Base-by-base conservation (phyloP, 2,888 invertebrate species). In the Epistrophe grossulariae region DNA sequence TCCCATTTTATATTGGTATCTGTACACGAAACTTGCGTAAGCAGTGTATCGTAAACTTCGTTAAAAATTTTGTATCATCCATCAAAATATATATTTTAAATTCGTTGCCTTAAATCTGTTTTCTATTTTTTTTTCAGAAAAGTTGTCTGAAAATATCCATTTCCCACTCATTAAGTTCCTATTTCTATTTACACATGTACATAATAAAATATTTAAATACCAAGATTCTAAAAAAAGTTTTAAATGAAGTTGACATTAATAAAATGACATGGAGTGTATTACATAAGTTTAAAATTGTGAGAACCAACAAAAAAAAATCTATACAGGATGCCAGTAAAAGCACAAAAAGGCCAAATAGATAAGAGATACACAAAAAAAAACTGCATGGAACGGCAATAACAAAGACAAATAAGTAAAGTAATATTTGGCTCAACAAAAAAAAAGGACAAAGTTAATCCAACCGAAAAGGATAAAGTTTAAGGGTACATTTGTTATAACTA, bases 401-500 rank as follows among this genome's bases (percentile, higher is more conserved):
- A 64, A 35, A 35, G 31, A 40, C 40, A 19, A 24, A 17, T 60
- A 48, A 17, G n/a, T 59, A n/a, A n/a, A n/a, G n/a, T n/a, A n/a
- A 38, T 31, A 17, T 60, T 38, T 38, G 11, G 17, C 6, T 19
- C 40, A 68, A 59, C 43, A 28, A 24, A 38, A 17, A 17, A 40
- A 62, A 40, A 60, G 17, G 19, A 2, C 40, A 70, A 55, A 38
- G n/a, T 43, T 13, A 62, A 78, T 31, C 38, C 40, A 78, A 31
- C 28, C 19, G 15, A 15, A 11, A 79, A 57, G 55, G 62, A 48
- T 62, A 35, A 64, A 72, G 55, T 31, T 60, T 55, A 45, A 79
- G 38, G 24, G 57, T 13, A 43, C 24, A n/a, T 17, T 45, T 24
- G 38, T 11, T 17, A 15, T 45, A 48, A 17, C 6, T 8, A 48